phyloP scores from a whole-genome alignment of 2,113 vertebrate species.

The Nycticorax nycticorax region DNA sequence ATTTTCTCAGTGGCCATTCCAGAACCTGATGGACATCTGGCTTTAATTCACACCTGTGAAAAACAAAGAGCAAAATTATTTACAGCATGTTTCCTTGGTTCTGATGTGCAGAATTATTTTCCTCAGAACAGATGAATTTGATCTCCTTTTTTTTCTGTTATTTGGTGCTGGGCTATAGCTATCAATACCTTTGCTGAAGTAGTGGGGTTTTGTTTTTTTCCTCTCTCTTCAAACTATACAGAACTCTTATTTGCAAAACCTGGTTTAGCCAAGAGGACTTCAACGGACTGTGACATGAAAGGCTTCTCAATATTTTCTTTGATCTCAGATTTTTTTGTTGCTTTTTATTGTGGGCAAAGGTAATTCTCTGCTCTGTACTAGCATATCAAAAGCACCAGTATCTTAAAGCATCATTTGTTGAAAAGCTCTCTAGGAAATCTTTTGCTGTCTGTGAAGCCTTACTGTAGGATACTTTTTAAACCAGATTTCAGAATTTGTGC shows the following conservation, averaged over 20 bases:
- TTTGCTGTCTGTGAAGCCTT: slow-evolving; percentile 63
- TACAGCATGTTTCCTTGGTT: slow-evolving; percentile 61
- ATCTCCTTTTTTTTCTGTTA: slow-evolving; percentile 32
- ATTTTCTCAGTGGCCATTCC: slow-evolving; percentile 60
- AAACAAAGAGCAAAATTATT: slow-evolving; percentile 39
- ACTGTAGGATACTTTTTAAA: slow-evolving; percentile 47
- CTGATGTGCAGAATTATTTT: slow-evolving; percentile 38
- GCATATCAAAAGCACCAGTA: neutral
- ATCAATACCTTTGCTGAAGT: slow-evolving; percentile 36
- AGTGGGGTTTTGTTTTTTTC: neutral
- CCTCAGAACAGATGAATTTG: slow-evolving; percentile 24
- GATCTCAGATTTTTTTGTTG: slow-evolving; percentile 28
- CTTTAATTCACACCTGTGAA: slow-evolving; percentile 53
- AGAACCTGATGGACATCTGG: slow-evolving; percentile 52
- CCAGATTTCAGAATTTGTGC: slow-evolving; percentile 54
- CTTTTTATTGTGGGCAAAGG: slow-evolving; percentile 42
- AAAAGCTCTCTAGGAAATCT: slow-evolving; percentile 40
- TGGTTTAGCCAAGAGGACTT: slow-evolving; percentile 72
- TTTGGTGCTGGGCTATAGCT: slow-evolving; percentile 29
- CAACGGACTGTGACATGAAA: slow-evolving; percentile 63
- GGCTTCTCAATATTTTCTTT: slow-evolving; percentile 37
- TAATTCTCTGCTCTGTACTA: slow-evolving; percentile 38
- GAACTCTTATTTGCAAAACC: slow-evolving; percentile 60
- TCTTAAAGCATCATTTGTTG: slow-evolving; percentile 22
- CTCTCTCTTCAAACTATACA: slow-evolving; percentile 26